Evolutionary conservation across 2,113 vertebrate species (phyloP), one percentile per base, ranked within the genome.

Genomic region (Martes martes): DNA sequence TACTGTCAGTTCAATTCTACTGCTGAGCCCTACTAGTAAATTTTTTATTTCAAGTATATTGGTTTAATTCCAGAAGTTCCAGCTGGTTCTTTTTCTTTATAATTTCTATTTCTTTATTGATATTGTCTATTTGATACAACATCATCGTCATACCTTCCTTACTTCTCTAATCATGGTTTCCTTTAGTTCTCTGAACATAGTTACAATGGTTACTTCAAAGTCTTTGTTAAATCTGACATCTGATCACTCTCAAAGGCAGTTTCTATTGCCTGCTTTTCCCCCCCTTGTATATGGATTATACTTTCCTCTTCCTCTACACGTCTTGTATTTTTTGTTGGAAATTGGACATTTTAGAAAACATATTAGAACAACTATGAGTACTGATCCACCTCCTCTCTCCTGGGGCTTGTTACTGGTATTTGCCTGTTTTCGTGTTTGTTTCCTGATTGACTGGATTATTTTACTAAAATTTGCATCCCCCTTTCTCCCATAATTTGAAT

Each of bases 11-110:
- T 88, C 96, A 93, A 89, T 78, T 93, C 18, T 82, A 50, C 59
- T 42, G 21, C 45, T 94, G 80, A 80, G 16, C 15, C 33, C 57
- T 23, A 88, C 47, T 28, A 88, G 23, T 81, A 21, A 94, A 86
- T 67, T 88, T 94, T 94, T 96, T 14, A 89, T 79, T 93, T 94
- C 21, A 91, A 36, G 24, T 74, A 7, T 59, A 94, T 21, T 94
- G 57, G 94, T 76, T 61, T 26, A 79, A 55, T 73, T 89, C 55
- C 31, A 73, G 36, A 89, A 92, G 61, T 89, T 95, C 36, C 14
- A 63, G 63, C 84, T 91, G 13, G 39, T 92, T 87, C 39, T 69
- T 78, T 69, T 69, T 52, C 55, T 57, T 67, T 69, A 82, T 50
- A 91, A 59, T 91, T 94, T 94, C 31, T 94, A 18, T 74, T 24